phyloP scores from a whole-genome alignment of 2,113 vertebrate genomes.

The Etia nguti region DNA sequence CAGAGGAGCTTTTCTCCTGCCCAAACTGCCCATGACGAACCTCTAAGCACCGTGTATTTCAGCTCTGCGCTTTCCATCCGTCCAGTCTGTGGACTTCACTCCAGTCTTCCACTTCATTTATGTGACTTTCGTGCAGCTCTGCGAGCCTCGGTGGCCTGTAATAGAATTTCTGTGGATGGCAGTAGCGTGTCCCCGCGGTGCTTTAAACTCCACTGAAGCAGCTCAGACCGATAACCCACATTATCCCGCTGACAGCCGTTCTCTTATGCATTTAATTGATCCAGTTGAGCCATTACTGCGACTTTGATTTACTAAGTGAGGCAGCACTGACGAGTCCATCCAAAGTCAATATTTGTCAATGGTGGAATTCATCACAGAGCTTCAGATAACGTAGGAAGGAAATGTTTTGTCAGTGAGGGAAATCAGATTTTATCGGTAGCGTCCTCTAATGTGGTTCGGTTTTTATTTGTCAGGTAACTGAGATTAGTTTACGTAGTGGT shows the following conservation, averaged over 20 bases:
- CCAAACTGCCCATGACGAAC: background rate
- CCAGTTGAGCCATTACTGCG: conserved; percentile 27
- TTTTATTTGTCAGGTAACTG: background rate
- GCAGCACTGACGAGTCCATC: background rate
- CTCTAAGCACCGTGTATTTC: background rate
- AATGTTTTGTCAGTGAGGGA: background rate
- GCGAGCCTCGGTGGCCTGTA: background rate
- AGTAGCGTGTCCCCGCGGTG: background rate
- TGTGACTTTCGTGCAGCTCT: background rate
- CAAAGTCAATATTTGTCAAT: conserved; percentile 4
- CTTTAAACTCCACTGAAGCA: background rate
- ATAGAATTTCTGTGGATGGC: background rate
- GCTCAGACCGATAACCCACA: conserved; percentile 10
- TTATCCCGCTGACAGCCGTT: background rate
- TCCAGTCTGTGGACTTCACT: background rate
- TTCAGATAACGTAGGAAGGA: background rate
- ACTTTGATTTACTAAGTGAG: conserved; percentile 44
- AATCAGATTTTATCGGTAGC: background rate
- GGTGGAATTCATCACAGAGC: background rate
- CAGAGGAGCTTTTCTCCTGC: background rate
- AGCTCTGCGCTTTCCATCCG: background rate
- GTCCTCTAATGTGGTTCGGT: background rate
- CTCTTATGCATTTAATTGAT: conserved; percentile 34
- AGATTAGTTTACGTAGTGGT: background rate
- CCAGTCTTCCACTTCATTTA: background rate